Conservation (phyloP, 2,113 vertebrate genomes). For the Corvus cornix region DNA sequence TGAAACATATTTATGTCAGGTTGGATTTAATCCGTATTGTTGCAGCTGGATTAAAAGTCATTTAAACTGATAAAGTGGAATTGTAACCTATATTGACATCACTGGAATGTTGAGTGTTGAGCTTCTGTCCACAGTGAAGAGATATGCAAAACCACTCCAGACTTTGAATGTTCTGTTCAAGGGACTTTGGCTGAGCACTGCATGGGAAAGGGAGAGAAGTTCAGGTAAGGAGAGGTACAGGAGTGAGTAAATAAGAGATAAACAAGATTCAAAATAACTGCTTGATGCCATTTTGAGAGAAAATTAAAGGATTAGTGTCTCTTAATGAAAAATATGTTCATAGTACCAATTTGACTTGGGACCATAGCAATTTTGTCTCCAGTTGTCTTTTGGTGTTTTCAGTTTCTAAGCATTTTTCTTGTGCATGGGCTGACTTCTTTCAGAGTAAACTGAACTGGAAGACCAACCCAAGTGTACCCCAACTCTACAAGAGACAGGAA, state of each 20-base stretch:
- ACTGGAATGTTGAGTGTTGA: neutral
- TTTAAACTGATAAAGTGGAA: neutral
- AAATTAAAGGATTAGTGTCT: neutral
- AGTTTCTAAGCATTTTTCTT: neutral
- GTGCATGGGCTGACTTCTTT: neutral
- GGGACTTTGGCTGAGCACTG: neutral
- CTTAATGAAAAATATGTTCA: neutral
- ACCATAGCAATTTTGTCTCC: neutral
- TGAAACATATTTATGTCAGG: neutral
- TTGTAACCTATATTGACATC: neutral
- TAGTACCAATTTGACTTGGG: neutral
- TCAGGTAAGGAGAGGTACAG: neutral
- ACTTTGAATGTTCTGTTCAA: neutral
- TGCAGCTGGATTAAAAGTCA: neutral
- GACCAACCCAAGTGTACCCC: neutral
- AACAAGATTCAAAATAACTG: neutral
- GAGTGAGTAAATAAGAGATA: neutral
- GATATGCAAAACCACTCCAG: neutral
- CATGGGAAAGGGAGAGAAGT: neutral
- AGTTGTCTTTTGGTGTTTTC: neutral
- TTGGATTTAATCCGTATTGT: neutral
- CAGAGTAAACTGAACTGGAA: neutral
- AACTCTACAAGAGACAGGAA: neutral
- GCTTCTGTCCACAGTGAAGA: neutral
- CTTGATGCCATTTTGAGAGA: neutral